A percentile compares a stretch with the other conserved stretches of the same genome.
phyloP scores from a whole-genome alignment of 2,888 invertebrate genomes.

The Cyaniris semiargus region DNA sequence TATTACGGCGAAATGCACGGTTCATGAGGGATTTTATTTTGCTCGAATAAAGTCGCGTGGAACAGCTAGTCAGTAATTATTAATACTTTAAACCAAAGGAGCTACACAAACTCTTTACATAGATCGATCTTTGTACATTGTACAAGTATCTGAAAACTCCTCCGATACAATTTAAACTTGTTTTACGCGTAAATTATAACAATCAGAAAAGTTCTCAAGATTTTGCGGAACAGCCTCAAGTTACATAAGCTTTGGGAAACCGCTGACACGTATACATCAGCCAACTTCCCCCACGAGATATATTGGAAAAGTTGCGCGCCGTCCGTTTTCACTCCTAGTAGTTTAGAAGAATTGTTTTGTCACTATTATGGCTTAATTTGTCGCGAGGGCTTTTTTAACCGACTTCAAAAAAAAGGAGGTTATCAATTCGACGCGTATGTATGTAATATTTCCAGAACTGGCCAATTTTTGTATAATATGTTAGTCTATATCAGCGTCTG shows the following conservation, averaged over 20 bases:
- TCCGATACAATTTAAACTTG: background rate
- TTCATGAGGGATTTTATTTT: too few relatives aligned
- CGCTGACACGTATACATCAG: conserved; percentile 30
- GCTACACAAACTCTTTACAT: too few relatives aligned
- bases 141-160: background rate
- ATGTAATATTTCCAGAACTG: too few relatives aligned
- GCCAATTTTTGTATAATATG: too few relatives aligned
- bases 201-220: conserved; percentile 23
- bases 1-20: too few relatives aligned
- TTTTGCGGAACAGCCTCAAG: conserved; percentile 13
- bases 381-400: background rate
- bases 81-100: too few relatives aligned
- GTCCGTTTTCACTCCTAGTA: conserved; percentile 1
- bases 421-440: too few relatives aligned
- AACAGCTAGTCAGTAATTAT: background rate
- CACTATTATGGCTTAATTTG: background rate
- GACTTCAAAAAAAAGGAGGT: too few relatives aligned
- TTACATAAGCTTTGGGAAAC: conserved; percentile 27
- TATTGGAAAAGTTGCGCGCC: conserved; percentile 29
- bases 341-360: background rate
- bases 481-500: too few relatives aligned
- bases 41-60: too few relatives aligned
- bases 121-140: too few relatives aligned
- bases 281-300: conserved; percentile 24
- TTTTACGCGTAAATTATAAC: conserved; percentile 21